A percentile compares a stretch with the other conserved stretches of the same genome.
These are phyloP conservation scores for Muschampia plurimacula DNA, from an alignment of 2,888 invertebrate species.

Conservation along the genomic window DNA sequence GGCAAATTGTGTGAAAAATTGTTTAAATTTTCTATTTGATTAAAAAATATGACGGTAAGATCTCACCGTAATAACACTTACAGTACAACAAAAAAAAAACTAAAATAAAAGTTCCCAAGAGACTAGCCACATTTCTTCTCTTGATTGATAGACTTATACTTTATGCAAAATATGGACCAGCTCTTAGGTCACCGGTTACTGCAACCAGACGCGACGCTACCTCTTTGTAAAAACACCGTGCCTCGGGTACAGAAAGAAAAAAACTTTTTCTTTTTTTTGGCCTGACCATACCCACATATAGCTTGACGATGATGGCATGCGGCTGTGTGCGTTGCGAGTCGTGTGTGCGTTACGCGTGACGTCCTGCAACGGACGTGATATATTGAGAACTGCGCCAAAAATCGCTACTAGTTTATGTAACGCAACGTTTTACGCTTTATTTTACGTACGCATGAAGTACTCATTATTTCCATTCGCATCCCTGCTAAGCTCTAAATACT, in stretches of 20 bases:
- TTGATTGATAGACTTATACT: no score
- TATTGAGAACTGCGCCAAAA: conserved; percentile 81
- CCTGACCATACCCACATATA: conserved; percentile 64
- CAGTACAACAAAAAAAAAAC: no score
- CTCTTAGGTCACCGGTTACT: no score
- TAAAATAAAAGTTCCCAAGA: no score
- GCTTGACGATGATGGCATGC: conserved; percentile 73
- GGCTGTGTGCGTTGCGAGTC: conserved; percentile 58
- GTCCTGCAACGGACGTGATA: conserved; percentile 80
- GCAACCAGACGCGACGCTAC: no score
- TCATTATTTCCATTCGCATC: conserved; percentile 13
- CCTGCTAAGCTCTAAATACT: background rate
- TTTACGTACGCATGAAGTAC: conserved; percentile 37
- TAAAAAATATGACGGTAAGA: no score
- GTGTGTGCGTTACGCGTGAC: conserved; percentile 69
- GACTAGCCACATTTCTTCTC: no score
- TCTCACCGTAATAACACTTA: no score
- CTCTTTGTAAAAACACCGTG: no score
- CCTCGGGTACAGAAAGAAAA: conserved; percentile 15
- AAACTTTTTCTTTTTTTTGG: conserved; percentile 52
- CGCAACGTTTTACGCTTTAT: conserved; percentile 52
- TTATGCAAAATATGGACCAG: no score
- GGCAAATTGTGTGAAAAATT: no score
- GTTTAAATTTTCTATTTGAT: no score
- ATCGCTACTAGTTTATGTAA: conserved; percentile 66